Conservation (phyloP, 2,113 vertebrate species). For the Rallus limicola region DNA sequence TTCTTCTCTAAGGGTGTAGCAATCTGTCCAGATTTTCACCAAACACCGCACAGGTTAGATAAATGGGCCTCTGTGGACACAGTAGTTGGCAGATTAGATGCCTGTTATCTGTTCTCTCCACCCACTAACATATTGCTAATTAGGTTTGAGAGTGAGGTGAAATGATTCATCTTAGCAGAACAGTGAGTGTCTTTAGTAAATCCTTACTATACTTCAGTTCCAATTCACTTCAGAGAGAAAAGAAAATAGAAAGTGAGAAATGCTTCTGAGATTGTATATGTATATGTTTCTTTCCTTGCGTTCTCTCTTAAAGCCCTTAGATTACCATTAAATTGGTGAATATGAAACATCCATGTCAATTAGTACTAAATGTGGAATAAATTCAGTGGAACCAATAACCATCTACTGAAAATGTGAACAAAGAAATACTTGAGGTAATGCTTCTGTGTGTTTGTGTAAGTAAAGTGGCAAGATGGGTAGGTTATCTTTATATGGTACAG, state of each 20-base stretch:
- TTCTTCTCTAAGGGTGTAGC: neutral
- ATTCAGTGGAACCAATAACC: neutral
- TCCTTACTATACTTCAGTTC: constrained; percentile 8
- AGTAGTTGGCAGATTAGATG: constrained; percentile 59
- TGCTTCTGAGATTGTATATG: neutral
- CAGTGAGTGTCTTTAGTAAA: constrained; percentile 41
- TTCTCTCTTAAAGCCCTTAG: neutral
- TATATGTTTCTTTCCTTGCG: neutral
- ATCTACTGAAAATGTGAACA: neutral
- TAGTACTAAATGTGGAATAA: constrained; percentile 8
- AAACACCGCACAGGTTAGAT: neutral
- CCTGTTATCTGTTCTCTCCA: constrained; percentile 59
- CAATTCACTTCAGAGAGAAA: constrained; percentile 2
- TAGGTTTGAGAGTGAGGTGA: constrained; percentile 50
- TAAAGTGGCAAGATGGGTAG: rapidly evolving
- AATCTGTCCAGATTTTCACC: constrained; percentile 57
- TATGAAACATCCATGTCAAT: neutral
- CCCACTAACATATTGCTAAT: constrained; percentile 61
- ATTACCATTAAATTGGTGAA: neutral
- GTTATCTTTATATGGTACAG: neutral
- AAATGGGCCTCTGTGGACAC: constrained; percentile 51
- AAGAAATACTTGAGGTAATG: neutral
- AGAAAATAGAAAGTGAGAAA: constrained; percentile 7
- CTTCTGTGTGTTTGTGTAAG: neutral
- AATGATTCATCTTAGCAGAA: constrained; percentile 59